Evolutionary conservation across 2,797 vertebrate species (phyloP).

Genomic region (Labroides dimidiatus): DNA sequence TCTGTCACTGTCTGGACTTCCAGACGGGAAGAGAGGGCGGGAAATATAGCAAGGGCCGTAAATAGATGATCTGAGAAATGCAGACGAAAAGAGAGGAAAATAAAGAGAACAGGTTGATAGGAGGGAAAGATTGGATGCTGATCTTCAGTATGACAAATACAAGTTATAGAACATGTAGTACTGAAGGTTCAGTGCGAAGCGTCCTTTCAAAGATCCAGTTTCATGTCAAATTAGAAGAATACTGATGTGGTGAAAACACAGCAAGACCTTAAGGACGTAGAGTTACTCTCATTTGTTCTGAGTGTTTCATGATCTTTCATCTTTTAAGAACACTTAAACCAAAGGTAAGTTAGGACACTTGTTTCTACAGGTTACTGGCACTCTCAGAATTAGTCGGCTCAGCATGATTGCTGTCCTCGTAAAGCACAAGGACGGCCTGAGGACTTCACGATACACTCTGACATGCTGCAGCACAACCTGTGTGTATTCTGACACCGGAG

Average conservation of each 20-base stretch:
- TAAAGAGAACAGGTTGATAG: conserved; percentile 2
- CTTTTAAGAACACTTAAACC: too few relatives aligned
- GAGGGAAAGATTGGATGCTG: background rate
- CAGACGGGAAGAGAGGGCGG: conserved; percentile 41
- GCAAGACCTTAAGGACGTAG: too few relatives aligned
- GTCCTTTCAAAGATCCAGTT: too few relatives aligned
- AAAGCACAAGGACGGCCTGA: conserved; percentile 22
- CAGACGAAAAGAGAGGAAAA: background rate
- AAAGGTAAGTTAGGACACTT: too few relatives aligned
- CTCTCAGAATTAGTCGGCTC: conserved; percentile 3
- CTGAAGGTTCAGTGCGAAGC: too few relatives aligned
- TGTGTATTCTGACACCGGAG: conserved; percentile 68
- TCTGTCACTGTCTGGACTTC: conserved; percentile 59
- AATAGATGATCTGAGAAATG: conserved; percentile 33
- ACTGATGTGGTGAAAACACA: too few relatives aligned
- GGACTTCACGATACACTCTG: conserved; percentile 32
- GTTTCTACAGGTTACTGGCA: too few relatives aligned
- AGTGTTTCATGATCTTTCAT: too few relatives aligned
- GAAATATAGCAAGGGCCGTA: conserved; percentile 27
- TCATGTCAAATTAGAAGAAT: too few relatives aligned
- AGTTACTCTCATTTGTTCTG: too few relatives aligned
- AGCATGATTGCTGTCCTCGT: background rate
- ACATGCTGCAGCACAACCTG: conserved; percentile 11
- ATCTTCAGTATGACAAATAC: too few relatives aligned
- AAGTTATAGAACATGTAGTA: too few relatives aligned